Percentiles rank a stretch among this genome's conserved stretches.
phyloP scores from a whole-genome alignment of 2,888 invertebrate species.

The Chaetoderma sp. region DNA sequence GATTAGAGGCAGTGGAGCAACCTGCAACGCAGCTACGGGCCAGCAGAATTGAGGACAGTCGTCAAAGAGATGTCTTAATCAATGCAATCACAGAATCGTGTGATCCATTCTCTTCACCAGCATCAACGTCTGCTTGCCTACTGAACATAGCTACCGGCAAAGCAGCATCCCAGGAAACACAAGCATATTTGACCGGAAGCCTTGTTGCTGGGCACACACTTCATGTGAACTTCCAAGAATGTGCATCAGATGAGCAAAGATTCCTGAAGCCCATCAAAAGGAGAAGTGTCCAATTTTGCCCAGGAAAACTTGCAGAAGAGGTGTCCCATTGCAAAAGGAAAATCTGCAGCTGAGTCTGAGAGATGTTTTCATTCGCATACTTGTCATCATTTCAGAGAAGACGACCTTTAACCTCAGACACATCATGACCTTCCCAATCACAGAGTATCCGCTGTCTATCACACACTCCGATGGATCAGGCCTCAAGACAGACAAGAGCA shows the following conservation, averaged over 20 bases:
- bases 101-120: too few relatives aligned
- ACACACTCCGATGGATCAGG: slow-evolving; percentile 11
- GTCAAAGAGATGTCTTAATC: too few relatives aligned
- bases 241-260: neutral
- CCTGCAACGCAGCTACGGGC: slow-evolving; percentile 2
- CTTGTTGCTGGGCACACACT: neutral
- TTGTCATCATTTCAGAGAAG: slow-evolving; percentile 7
- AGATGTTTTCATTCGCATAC: too few relatives aligned
- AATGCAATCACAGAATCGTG: slow-evolving; percentile 6
- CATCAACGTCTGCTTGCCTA: too few relatives aligned
- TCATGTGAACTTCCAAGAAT: slow-evolving; percentile 16
- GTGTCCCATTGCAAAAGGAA: slow-evolving; percentile 4
- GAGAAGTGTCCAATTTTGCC: slow-evolving; percentile 18
- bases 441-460: slow-evolving; percentile 7
- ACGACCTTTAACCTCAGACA: slow-evolving; percentile 4
- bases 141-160: too few relatives aligned
- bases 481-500: slow-evolving; percentile 12
- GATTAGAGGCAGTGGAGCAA: too few relatives aligned
- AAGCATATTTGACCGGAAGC: slow-evolving; percentile 12
- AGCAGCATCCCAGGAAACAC: neutral
- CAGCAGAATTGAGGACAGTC: too few relatives aligned
- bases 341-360: slow-evolving; percentile 10
- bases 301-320: slow-evolving; percentile 12
- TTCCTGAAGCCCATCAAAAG: slow-evolving; percentile 15
- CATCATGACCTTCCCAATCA: slow-evolving; percentile 10